A percentile compares a stretch with the other conserved stretches of the same genome.
Evolutionary conservation across 2,888 invertebrate species (phyloP).

Genomic region (Synergus gifuensis): DNA sequence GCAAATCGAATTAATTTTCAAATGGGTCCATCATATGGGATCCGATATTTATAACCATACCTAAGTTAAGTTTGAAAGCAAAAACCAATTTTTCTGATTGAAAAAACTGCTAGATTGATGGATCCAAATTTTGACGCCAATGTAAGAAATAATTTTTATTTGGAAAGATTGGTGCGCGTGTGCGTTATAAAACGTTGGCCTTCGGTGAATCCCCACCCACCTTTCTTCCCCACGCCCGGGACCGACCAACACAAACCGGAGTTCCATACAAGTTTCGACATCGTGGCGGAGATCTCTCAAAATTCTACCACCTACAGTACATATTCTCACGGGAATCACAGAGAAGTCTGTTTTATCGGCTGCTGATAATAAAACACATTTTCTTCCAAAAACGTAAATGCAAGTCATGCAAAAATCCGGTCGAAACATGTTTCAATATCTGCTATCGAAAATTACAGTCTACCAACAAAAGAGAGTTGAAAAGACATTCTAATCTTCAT

Average conservation of each 20-base stretch:
- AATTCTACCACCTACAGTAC: slow-evolving; percentile 36
- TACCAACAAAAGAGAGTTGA: not conserved
- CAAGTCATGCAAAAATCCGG: not conserved
- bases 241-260: not conserved
- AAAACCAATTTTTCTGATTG: not conserved
- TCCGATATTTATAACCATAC: no score
- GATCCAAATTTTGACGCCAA: not conserved
- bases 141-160: slow-evolving; percentile 8
- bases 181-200: slow-evolving; percentile 56
- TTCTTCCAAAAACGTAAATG: slow-evolving; percentile 23
- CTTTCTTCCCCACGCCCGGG: not conserved
- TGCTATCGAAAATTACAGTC: not conserved
- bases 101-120: not conserved
- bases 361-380: slow-evolving; percentile 58
- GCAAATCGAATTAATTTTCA: no score
- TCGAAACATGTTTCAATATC: not conserved
- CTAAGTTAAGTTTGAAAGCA: not conserved
- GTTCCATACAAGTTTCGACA: slow-evolving; percentile 45
- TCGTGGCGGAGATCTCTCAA: slow-evolving; percentile 32
- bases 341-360: slow-evolving; percentile 65
- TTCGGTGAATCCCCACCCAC: slow-evolving; percentile 46
- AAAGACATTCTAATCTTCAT: no score
- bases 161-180: slow-evolving; percentile 5
- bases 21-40: no score
- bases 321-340: not conserved